Base-by-base conservation (phyloP, 2,888 invertebrate species). In the Gryllus longicercus region DNA sequence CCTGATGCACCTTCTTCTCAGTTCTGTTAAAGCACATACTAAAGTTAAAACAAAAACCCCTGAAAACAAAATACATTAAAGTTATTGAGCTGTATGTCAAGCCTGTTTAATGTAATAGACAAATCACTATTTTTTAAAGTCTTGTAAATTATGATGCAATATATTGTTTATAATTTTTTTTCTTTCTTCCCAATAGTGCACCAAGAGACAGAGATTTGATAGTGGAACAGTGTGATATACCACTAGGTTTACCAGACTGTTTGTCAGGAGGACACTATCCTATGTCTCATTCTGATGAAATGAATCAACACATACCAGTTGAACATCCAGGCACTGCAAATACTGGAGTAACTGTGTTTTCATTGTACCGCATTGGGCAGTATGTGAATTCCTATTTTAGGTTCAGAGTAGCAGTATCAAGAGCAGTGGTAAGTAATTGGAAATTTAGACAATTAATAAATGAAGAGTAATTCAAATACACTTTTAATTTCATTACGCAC, bases 191-290 rank as follows among this genome's bases (percentile, higher is more conserved):
- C 5, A 38, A 38, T 38, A 38, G 38, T 38, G 38, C 38, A 38
- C 38, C 38, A 18, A 11, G 63, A 18, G 63, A 63, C 4, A 11
- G 63, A 10, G 63, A 63, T 63, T 63, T 63, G n/a, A 14, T 18
- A 63, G 63, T 63, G 63, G 63, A 63, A 63, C 63, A 63, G n/a
- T 63, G 63, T 63, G 63, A 63, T 63, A 16, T 63, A 18, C 63
- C 63, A 63, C n/a, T 63, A 5, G 63, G 63, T 63, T 63, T 63
- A 8, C 63, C 63, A 63, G 63, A 63, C 63, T 63, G 63, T 16
- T 14, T n/a, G 5, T 63, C 63, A 18, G 63, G 14, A n/a, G 63
- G 63, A 63, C 63, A 63, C 63, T 63, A 63, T 11, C 63, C 63
- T 10, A n/a, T 63, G 14, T 63, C 63, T 63, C 63, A 63, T 10